Evolutionary conservation across 2,113 vertebrate species (phyloP).

Genomic region (Ophiodon elongatus): DNA sequence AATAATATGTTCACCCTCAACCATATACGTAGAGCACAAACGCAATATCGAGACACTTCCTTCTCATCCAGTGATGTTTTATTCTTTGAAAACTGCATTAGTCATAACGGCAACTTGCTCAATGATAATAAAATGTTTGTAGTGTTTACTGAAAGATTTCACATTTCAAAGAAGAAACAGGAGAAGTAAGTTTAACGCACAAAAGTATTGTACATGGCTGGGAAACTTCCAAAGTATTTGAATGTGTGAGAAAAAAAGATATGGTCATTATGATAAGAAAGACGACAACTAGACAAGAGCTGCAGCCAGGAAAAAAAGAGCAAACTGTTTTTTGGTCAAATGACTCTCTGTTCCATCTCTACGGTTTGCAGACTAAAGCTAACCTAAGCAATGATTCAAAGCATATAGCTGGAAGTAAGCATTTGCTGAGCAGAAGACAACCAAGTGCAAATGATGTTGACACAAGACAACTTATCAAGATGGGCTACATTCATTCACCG

Average conservation of each 20-base stretch:
- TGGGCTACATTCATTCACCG: not conserved
- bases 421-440: conserved; percentile 2
- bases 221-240: not conserved
- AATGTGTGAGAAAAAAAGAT: not conserved
- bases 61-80: conserved; percentile 24
- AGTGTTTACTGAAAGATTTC: conserved; percentile 46
- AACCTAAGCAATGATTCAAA: not conserved
- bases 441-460: conserved; percentile 1
- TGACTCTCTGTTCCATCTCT: not conserved
- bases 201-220: not conserved
- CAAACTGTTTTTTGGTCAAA: conserved; percentile 37
- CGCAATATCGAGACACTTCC: not conserved
- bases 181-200: conserved; percentile 12
- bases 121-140: conserved; percentile 23
- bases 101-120: conserved; percentile 24
- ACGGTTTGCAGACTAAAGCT: conserved; percentile 4
- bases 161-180: conserved; percentile 18
- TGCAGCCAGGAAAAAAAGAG: conserved; percentile 4
- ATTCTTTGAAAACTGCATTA: conserved; percentile 42
- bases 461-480: conserved; percentile 6
- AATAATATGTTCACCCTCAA: not conserved
- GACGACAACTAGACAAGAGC: not conserved
- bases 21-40: not conserved
- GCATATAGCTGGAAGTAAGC: not conserved
- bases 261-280: not conserved